These are phyloP conservation scores for Mesorhabditis belari DNA, from an alignment of 2,888 invertebrate genomes.

Conservation along the genomic window DNA sequence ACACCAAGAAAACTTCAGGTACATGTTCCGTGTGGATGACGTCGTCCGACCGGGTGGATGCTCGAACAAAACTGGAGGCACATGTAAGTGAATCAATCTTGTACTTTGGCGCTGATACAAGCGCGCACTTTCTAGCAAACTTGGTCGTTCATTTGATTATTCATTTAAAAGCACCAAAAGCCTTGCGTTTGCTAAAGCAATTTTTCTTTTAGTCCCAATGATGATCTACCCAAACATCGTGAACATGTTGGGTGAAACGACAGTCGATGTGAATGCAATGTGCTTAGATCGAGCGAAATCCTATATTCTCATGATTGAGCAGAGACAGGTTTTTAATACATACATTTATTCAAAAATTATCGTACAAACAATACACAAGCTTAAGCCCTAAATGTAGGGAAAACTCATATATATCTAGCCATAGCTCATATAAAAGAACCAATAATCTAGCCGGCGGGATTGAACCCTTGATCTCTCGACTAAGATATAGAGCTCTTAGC, in stretches of 20 bases:
- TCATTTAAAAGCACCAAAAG: too few relatives aligned
- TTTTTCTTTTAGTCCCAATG: slow-evolving; percentile 39
- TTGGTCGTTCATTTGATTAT: too few relatives aligned
- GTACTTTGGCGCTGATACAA: too few relatives aligned
- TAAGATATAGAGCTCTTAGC: too few relatives aligned
- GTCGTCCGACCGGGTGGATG: slow-evolving; percentile 86
- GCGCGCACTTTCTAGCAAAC: too few relatives aligned
- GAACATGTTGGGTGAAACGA: slow-evolving; percentile 92
- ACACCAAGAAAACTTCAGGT: slow-evolving; percentile 55
- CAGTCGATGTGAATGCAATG: slow-evolving; percentile 91
- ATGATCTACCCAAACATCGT: slow-evolving; percentile 73
- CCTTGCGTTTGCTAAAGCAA: neutral
- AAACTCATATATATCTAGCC: too few relatives aligned
- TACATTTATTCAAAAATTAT: too few relatives aligned
- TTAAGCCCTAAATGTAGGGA: too few relatives aligned
- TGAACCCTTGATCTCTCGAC: too few relatives aligned
- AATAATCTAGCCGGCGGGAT: too few relatives aligned
- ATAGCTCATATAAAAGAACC: too few relatives aligned
- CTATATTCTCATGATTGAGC: slow-evolving; percentile 51
- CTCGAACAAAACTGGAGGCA: slow-evolving; percentile 54
- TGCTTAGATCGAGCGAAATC: slow-evolving; percentile 67
- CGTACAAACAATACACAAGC: too few relatives aligned
- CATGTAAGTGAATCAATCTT: slow-evolving; percentile 42
- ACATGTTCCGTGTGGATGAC: slow-evolving; percentile 89
- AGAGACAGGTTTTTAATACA: slow-evolving; percentile 29